Conservation (phyloP, 2,113 vertebrate species). For the Engraulis encrasicolus region DNA sequence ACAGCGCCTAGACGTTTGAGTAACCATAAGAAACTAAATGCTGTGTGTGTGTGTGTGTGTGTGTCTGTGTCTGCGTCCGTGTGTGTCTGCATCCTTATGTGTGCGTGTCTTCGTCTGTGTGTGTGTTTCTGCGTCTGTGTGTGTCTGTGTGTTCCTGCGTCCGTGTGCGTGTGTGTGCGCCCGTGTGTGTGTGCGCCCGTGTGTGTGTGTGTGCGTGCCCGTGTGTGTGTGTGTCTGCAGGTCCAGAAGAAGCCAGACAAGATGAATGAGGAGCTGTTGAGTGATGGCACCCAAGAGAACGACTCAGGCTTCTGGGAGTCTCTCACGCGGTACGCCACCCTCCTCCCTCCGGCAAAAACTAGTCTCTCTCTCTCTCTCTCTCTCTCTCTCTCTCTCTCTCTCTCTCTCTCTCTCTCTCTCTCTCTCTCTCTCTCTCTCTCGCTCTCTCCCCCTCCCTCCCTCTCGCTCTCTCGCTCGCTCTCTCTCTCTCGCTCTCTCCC, state of each 20-base stretch:
- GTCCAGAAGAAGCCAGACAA: conserved; percentile 97
- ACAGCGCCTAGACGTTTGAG: too few relatives aligned
- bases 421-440: too few relatives aligned
- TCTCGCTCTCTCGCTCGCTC: too few relatives aligned
- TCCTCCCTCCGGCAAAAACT: too few relatives aligned
- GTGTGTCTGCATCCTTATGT: too few relatives aligned
- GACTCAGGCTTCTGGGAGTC: conserved; percentile 96
- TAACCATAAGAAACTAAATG: too few relatives aligned
- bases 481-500: not conserved
- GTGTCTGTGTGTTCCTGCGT: conserved; percentile 18
- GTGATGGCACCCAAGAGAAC: conserved; percentile 84
- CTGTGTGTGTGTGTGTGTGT: too few relatives aligned
- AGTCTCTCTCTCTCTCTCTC: too few relatives aligned
- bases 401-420: too few relatives aligned
- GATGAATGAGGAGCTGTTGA: conserved; percentile 93
- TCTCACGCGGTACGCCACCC: conserved; percentile 91
- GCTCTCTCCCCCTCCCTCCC: too few relatives aligned
- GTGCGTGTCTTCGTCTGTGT: conserved; percentile 21
- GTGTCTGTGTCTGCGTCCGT: too few relatives aligned
- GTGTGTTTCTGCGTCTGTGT: conserved; percentile 11
- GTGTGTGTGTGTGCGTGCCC: not conserved
- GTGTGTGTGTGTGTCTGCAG: conserved; percentile 63
- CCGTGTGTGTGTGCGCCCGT: not conserved
- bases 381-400: too few relatives aligned
- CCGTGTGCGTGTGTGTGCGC: conserved; percentile 15